phyloP scores from a whole-genome alignment of 2,888 invertebrate species.

The Volucella inanis region DNA sequence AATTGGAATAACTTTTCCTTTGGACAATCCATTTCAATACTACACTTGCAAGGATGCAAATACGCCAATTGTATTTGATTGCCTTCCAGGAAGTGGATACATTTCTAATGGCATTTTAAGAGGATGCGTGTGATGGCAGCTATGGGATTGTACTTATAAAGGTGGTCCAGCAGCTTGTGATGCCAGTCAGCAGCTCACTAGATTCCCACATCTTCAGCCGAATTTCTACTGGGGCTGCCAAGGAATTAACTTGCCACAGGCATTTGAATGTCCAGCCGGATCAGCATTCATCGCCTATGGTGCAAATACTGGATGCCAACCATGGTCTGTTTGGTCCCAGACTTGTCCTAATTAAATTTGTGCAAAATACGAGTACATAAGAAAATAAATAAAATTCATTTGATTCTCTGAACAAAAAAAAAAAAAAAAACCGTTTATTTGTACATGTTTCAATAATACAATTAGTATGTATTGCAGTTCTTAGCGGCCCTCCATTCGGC shows the following conservation, averaged over 20 bases:
- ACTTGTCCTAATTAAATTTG: constrained; percentile 30
- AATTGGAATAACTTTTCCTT: constrained; percentile 27
- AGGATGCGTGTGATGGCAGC: constrained; percentile 45
- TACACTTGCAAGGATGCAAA: constrained; percentile 11
- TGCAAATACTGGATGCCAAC: neutral
- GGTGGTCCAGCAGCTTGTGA: constrained; percentile 14
- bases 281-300: constrained; percentile 5
- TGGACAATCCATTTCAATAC: constrained; percentile 1
- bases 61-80: constrained; percentile 13
- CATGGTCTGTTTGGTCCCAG: constrained; percentile 27
- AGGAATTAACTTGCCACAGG: neutral
- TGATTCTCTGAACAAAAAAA: neutral
- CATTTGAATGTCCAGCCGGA: constrained; percentile 7
- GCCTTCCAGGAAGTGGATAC: constrained; percentile 12
- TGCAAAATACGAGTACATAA: neutral
- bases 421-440: neutral
- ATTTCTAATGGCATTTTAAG: constrained; percentile 23
- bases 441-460: neutral
- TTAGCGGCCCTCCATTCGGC: constrained; percentile 62
- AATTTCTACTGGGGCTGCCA: constrained; percentile 17
- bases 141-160: constrained; percentile 48
- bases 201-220: constrained; percentile 16
- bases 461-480: constrained; percentile 21
- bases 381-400: neutral
- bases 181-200: neutral